Conservation (phyloP, 2,888 invertebrate species). For the Lacanobia wlatinum region DNA sequence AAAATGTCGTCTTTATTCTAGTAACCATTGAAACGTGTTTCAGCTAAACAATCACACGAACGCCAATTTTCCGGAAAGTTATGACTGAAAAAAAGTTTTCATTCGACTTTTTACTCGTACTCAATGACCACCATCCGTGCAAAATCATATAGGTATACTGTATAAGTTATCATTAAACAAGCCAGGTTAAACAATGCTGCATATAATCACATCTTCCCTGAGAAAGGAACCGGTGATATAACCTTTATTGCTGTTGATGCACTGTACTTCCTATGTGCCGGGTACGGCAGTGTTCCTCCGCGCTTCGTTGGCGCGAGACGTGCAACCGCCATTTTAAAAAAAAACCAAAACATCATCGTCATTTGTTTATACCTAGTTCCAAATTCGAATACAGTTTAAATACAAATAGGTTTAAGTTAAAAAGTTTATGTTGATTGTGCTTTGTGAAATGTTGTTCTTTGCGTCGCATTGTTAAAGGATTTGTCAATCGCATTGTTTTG, state of each 20-base stretch:
- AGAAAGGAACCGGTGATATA: constrained; percentile 58
- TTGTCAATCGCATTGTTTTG: constrained; percentile 48
- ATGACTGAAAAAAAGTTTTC: constrained; percentile 3
- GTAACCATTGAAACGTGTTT: constrained; percentile 8
- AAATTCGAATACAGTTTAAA: constrained; percentile 38
- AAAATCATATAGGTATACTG: not conserved
- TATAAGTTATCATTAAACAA: constrained; percentile 23
- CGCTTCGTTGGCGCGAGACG: constrained; percentile 81
- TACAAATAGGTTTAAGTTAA: constrained; percentile 40
- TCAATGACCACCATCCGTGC: constrained; percentile 11
- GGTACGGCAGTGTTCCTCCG: constrained; percentile 77
- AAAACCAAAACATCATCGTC: constrained; percentile 56
- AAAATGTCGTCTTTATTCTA: not conserved
- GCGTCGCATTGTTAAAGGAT: constrained; percentile 59
- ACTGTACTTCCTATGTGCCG: constrained; percentile 66
- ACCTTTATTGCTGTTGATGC: constrained; percentile 58
- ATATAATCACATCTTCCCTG: constrained; percentile 48
- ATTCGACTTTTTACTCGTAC: constrained; percentile 23
- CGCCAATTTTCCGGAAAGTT: not conserved
- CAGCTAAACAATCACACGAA: not conserved
- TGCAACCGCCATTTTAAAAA: constrained; percentile 70
- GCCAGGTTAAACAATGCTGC: constrained; percentile 43
- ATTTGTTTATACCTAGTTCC: constrained; percentile 33
- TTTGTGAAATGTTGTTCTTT: constrained; percentile 40
- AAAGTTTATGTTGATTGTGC: constrained; percentile 31